Base-by-base conservation (phyloP, 2,888 invertebrate species). In the Epinotia demarniana region DNA sequence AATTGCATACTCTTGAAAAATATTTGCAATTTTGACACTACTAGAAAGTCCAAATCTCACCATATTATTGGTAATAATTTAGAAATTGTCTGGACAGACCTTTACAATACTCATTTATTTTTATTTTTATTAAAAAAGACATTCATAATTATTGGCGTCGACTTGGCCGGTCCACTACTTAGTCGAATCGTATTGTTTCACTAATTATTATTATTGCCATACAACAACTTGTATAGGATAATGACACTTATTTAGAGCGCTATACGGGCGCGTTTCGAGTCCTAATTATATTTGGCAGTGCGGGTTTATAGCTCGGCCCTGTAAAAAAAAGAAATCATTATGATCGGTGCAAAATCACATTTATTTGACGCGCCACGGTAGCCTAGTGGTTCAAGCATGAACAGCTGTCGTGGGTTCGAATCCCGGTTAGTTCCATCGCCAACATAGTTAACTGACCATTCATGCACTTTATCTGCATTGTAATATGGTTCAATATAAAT, bases 211-310 rank as follows among this genome's bases (percentile, higher is more conserved):
- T 73, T 79, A 77, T 73, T 79, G 69, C 79, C 76, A 61, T 72
- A 72, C 57, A 49, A 75, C 8, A 53, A 27, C 71, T 70, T 71
- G 74, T 53, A 53, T 43, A 63, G 64, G 46, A 75, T 77, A 77
- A 73, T 76, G 72, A 75, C 64, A 72, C 69, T 69, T 75, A 75
- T 64, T 19, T 27, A 16, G 1, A 39, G 63, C 74, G 70, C 64
- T 74, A 78, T 77, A 74, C 69, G 78, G 79, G 81, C 80, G 78
- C 79, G 79, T 66, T 75, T 53, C 64, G 61, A 80, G 61, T 78
- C 73, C 80, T 82, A 80, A 67, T 67, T 68, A 79, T 82, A 81
- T 83, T 83, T 83, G 83, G 83, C 83, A 83, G 83, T 80, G 78
- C 75, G 77, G 79, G 77, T 72, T 79, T 72, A 79, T 58, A 79